Conservation (phyloP, 2,888 invertebrate species). For the Meghimatium bilineatum region DNA sequence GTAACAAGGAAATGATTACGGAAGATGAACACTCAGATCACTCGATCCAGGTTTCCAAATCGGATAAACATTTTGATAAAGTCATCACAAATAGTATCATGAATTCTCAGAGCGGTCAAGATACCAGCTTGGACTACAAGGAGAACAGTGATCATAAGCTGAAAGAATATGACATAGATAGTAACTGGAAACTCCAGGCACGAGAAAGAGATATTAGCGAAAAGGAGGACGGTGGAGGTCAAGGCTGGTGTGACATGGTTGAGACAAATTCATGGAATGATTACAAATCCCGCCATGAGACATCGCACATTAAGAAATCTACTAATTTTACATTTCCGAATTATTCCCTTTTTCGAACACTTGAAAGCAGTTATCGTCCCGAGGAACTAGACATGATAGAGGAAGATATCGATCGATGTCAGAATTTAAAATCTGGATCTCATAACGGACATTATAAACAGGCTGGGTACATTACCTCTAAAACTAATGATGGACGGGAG, state of each 20-base stretch:
- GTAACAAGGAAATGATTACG: neutral
- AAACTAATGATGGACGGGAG: conserved; percentile 49
- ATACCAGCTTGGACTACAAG: no score
- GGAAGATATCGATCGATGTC: conserved; percentile 48
- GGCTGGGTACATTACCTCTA: conserved; percentile 48
- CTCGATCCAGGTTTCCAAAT: neutral
- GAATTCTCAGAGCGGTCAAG: neutral
- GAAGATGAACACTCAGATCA: neutral
- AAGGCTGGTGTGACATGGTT: neutral
- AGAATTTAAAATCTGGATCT: neutral
- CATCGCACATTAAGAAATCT: conserved; percentile 41
- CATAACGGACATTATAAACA: conserved; percentile 19
- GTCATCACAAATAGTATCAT: no score
- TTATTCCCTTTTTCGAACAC: conserved; percentile 43
- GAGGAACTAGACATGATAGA: conserved; percentile 60
- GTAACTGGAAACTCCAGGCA: conserved; percentile 39
- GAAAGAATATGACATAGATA: conserved; percentile 30
- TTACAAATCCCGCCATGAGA: neutral
- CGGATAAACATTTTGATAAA: neutral
- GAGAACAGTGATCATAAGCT: neutral
- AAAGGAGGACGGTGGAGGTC: neutral
- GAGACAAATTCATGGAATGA: neutral
- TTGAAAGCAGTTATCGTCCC: conserved; percentile 57
- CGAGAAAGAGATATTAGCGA: neutral
- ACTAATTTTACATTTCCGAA: conserved; percentile 41